Percentiles rank a stretch among this genome's conserved stretches.
These are phyloP conservation scores for Drosophila meridionalis DNA, from an alignment of 2,888 invertebrate species.

Conservation along the genomic window DNA sequence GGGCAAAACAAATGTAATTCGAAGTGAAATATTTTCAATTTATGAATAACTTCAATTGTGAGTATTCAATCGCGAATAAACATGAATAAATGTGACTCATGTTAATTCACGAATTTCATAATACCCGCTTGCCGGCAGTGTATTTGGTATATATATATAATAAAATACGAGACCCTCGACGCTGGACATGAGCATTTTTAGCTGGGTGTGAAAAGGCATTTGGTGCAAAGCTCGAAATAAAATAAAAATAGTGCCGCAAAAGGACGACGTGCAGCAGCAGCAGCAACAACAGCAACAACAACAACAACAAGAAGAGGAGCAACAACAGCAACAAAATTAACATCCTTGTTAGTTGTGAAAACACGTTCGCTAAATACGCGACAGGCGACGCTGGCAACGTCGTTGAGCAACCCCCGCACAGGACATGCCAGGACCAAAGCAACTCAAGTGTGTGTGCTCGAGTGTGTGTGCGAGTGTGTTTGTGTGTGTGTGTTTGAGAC, in stretches of 20 bases:
- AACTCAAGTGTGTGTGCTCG: constrained; percentile 53
- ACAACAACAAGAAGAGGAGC: constrained; percentile 6
- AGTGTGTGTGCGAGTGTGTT: constrained; percentile 14
- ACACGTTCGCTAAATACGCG: constrained; percentile 82
- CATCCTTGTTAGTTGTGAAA: constrained; percentile 83
- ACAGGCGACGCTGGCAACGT: constrained; percentile 29
- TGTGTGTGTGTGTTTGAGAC: constrained; percentile 54
- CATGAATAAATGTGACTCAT: too few species aligned
- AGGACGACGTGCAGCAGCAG: constrained; percentile 48
- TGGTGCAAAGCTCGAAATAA: constrained; percentile 71
- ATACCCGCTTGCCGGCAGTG: constrained; percentile 14
- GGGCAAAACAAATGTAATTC: too few species aligned
- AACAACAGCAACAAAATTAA: constrained; percentile 75
- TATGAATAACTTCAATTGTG: too few species aligned
- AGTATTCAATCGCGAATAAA: too few species aligned
- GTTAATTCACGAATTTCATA: neutral
- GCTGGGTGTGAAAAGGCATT: constrained; percentile 77
- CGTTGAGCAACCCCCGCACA: constrained; percentile 53
- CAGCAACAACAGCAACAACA: constrained; percentile 50
- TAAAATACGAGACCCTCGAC: constrained; percentile 51
- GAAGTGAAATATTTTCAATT: too few species aligned
- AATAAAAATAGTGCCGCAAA: constrained; percentile 55
- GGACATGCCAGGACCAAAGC: constrained; percentile 18
- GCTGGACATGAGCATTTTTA: constrained; percentile 67
- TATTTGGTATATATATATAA: constrained; percentile 21